Evolutionary conservation across 1,140 invertebrate genomes (phyloP).

Genomic region (Ips nitidus): DNA sequence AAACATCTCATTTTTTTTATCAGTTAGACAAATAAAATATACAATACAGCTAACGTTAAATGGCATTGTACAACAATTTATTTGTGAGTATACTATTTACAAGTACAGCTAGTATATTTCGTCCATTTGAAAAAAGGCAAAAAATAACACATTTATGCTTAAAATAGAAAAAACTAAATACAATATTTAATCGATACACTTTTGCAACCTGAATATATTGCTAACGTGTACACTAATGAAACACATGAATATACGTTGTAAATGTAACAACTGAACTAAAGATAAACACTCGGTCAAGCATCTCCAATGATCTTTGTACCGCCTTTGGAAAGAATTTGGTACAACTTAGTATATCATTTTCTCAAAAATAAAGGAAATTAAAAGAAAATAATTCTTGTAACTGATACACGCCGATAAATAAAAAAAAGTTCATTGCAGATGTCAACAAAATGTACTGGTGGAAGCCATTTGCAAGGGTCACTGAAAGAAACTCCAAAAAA

Average conservation of each 20-base stretch:
- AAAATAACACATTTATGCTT: constrained; percentile 36
- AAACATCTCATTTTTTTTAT: constrained; percentile 23
- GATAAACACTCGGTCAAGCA: not conserved
- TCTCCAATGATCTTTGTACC: constrained; percentile 1
- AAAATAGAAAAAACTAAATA: constrained; percentile 38
- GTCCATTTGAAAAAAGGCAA: constrained; percentile 47
- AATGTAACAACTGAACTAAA: constrained; percentile 36
- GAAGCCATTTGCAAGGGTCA: constrained; percentile 15
- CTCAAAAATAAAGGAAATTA: no score
- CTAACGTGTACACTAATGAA: constrained; percentile 28
- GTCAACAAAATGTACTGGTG: constrained; percentile 7
- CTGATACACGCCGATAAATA: not conserved
- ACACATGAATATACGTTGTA: constrained; percentile 22
- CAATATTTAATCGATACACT: constrained; percentile 37
- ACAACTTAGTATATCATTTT: not conserved
- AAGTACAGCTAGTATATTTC: constrained; percentile 47
- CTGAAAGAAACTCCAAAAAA: constrained; percentile 10
- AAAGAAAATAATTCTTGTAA: no score
- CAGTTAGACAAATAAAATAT: constrained; percentile 40
- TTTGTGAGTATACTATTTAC: constrained; percentile 48
- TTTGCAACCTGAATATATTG: constrained; percentile 18
- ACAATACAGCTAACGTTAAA: constrained; percentile 43
- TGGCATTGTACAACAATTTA: constrained; percentile 45
- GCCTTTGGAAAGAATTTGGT: not conserved
- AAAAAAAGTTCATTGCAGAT: constrained; percentile 4